Evolutionary conservation across 2,888 invertebrate species (phyloP).

Genomic region (Villa cingulata): DNA sequence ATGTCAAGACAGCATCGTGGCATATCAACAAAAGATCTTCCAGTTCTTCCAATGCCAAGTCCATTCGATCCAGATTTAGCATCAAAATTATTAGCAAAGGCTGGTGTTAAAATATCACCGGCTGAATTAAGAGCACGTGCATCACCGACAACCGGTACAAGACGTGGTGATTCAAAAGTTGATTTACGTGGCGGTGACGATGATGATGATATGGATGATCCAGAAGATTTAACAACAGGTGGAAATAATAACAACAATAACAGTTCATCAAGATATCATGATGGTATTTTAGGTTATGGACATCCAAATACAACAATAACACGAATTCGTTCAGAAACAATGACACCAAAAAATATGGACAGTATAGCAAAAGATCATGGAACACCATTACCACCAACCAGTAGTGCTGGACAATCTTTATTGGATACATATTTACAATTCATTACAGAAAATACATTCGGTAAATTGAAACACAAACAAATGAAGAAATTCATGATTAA

Average conservation of each 20-base stretch:
- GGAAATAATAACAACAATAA: constrained; percentile 20
- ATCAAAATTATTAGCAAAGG: constrained; percentile 70
- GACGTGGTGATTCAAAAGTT: constrained; percentile 61
- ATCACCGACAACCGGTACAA: constrained; percentile 66
- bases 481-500: neutral
- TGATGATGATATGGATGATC: constrained; percentile 50
- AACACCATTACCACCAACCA: constrained; percentile 53
- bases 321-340: constrained; percentile 47
- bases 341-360: constrained; percentile 53
- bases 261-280: constrained; percentile 31
- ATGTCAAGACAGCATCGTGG: constrained; percentile 89
- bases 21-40: constrained; percentile 84
- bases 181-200: constrained; percentile 63
- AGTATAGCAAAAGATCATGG: constrained; percentile 44
- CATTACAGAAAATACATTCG: constrained; percentile 69
- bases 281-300: constrained; percentile 33
- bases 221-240: constrained; percentile 64
- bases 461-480: constrained; percentile 31
- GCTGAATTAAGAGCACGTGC: constrained; percentile 73
- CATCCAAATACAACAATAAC: constrained; percentile 51
- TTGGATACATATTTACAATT: constrained; percentile 79
- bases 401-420: constrained; percentile 56
- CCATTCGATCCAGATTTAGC: constrained; percentile 84
- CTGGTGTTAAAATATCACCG: constrained; percentile 73
- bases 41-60: constrained; percentile 84